Evolutionary conservation across 2,888 invertebrate species (phyloP).

Genomic region (Slavum lentiscoides): DNA sequence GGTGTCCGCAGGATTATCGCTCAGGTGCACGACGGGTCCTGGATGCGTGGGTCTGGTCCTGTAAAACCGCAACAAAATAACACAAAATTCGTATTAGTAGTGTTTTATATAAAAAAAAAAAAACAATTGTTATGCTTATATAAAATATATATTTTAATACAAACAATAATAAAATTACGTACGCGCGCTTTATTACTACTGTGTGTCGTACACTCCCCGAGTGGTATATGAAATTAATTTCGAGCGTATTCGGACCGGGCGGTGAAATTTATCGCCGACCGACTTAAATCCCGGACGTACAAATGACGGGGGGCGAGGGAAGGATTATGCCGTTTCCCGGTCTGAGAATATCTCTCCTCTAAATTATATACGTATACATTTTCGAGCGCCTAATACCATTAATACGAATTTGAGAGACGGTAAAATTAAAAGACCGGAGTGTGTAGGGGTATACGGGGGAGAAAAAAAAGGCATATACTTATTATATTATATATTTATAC

Average conservation of each 20-base stretch:
- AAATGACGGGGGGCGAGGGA: background rate
- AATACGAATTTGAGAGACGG: too few species aligned
- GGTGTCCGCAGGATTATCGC: slow-evolving; percentile 94
- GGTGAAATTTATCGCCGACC: slow-evolving; percentile 42
- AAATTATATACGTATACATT: too few species aligned
- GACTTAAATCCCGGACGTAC: slow-evolving; percentile 35
- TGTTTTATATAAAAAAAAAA: slow-evolving; percentile 32
- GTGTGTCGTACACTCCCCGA: background rate
- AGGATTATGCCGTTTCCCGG: slow-evolving; percentile 18
- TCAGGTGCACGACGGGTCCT: slow-evolving; percentile 91
- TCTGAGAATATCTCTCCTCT: background rate
- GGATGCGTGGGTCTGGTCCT: slow-evolving; percentile 95
- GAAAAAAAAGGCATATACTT: too few species aligned
- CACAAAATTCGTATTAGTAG: background rate
- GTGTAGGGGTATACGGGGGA: too few species aligned
- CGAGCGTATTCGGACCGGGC: slow-evolving; percentile 35
- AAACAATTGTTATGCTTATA: background rate
- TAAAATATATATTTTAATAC: too few species aligned
- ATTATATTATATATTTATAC: background rate
- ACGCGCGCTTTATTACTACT: background rate
- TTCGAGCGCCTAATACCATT: too few species aligned
- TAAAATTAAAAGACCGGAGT: too few species aligned
- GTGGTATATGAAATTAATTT: slow-evolving; percentile 39
- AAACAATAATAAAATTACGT: background rate
- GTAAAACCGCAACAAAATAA: slow-evolving; percentile 61